phyloP scores from a whole-genome alignment of 2,888 invertebrate genomes.

The Neoaliturus tenellus region DNA sequence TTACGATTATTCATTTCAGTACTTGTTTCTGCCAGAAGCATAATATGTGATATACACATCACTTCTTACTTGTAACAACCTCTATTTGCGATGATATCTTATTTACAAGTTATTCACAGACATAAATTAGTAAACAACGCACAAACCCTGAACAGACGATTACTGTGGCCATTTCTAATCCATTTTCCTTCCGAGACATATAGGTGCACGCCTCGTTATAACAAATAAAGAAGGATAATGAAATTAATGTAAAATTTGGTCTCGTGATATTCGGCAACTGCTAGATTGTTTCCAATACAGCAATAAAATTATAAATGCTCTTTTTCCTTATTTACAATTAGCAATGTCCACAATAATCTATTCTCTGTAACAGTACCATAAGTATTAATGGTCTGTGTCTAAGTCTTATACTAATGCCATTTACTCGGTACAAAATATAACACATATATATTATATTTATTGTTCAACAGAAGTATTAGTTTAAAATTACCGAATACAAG shows the following conservation, averaged over 20 bases:
- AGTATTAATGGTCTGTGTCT: background rate
- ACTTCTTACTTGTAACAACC: background rate
- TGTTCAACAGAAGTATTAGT: background rate
- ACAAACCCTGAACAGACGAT: constrained; percentile 4
- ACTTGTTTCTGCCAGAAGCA: background rate
- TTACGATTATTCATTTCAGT: background rate
- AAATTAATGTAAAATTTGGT: too few species aligned
- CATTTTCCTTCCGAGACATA: background rate
- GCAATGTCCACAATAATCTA: constrained; percentile 25
- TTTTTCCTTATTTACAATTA: too few species aligned
- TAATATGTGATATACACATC: background rate
- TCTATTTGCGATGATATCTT: background rate
- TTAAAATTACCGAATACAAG: background rate
- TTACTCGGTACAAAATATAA: background rate
- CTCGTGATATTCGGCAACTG: too few species aligned
- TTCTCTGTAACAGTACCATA: background rate
- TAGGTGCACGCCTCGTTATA: too few species aligned
- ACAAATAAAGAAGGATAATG: too few species aligned
- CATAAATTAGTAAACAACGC: background rate
- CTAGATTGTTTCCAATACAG: too few species aligned
- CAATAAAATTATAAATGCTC: too few species aligned
- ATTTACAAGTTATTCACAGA: constrained; percentile 3
- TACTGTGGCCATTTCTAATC: constrained; percentile 16
- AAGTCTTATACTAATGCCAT: background rate
- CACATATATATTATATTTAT: constrained; percentile 1